A percentile compares a stretch with the other conserved stretches of the same genome.
Conservation (phyloP, 2,888 invertebrate species). For the Dromius quadrimaculatus region DNA sequence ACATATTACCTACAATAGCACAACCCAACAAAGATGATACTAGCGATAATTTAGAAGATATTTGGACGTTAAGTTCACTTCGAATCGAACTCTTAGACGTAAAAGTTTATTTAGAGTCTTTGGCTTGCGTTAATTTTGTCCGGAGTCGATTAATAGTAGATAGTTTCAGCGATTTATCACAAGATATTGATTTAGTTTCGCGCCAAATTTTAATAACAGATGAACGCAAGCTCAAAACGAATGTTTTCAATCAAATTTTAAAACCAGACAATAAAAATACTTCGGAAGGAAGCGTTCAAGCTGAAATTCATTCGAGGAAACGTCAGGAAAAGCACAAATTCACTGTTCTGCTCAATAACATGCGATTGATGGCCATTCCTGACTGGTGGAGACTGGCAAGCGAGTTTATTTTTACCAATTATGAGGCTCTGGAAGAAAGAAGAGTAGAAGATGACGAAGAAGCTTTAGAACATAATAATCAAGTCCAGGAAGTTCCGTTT, state of each 20-base stretch:
- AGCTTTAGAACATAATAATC: neutral
- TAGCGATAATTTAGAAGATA: conserved; percentile 62
- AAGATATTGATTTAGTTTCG: conserved; percentile 93
- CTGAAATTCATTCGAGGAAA: conserved; percentile 73
- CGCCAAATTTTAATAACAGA: conserved; percentile 89
- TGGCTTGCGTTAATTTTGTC: conserved; percentile 93
- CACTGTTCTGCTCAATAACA: conserved; percentile 92
- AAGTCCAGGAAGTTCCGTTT: conserved; percentile 67
- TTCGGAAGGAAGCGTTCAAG: conserved; percentile 73
- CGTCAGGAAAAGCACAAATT: conserved; percentile 79
- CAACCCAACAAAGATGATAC: conserved; percentile 52
- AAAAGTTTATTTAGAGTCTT: conserved; percentile 76
- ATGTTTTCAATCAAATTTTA: conserved; percentile 76
- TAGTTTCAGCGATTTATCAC: conserved; percentile 87
- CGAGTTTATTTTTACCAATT: conserved; percentile 78
- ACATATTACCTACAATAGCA: conserved; percentile 67
- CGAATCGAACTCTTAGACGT: conserved; percentile 89
- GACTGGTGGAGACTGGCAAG: conserved; percentile 92
- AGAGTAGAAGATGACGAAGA: neutral
- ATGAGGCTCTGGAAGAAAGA: conserved; percentile 63
- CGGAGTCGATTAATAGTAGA: conserved; percentile 89
- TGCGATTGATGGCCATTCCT: conserved; percentile 92
- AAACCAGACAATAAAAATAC: conserved; percentile 62
- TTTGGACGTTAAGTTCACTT: conserved; percentile 85
- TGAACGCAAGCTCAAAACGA: conserved; percentile 69